These are phyloP conservation scores for Onychostruthus taczanowskii DNA, from an alignment of 2,113 vertebrate species.

Conservation along the genomic window DNA sequence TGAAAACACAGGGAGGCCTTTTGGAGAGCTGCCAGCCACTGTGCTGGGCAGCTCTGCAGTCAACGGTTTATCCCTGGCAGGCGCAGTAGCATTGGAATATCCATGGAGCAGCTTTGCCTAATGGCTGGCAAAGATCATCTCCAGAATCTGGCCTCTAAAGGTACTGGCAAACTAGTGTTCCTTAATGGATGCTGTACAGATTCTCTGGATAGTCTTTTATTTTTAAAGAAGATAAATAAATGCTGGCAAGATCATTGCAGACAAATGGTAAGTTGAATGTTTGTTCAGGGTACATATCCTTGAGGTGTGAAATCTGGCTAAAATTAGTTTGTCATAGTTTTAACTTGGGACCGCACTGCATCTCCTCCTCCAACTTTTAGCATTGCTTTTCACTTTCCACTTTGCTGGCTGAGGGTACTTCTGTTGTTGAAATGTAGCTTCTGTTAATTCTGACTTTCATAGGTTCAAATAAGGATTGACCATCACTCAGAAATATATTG, in stretches of 20 bases:
- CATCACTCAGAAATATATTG: neutral
- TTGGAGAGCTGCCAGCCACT: conserved; percentile 23
- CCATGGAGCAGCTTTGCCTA: neutral
- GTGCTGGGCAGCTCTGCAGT: neutral
- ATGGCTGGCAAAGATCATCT: conserved; percentile 9
- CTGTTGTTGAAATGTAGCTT: neutral
- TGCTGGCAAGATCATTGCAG: conserved; percentile 86
- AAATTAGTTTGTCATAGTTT: neutral
- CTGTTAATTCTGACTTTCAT: neutral
- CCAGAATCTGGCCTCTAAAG: neutral
- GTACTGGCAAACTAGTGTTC: conserved; percentile 37
- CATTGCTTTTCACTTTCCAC: neutral
- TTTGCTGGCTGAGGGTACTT: neutral
- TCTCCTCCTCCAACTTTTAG: neutral
- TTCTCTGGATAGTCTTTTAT: conserved; percentile 80
- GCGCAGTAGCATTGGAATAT: neutral
- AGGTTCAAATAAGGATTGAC: neutral
- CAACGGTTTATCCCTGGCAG: neutral
- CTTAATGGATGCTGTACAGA: conserved; percentile 77
- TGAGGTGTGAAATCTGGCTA: neutral
- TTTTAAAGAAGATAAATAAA: conserved; percentile 83
- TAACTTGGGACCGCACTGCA: neutral
- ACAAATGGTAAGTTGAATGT: conserved; percentile 78
- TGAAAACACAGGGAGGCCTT: conserved; percentile 12
- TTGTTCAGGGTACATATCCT: neutral